These are phyloP conservation scores for Chloropsis hardwickii DNA, from an alignment of 2,113 vertebrate genomes.

Conservation along the genomic window DNA sequence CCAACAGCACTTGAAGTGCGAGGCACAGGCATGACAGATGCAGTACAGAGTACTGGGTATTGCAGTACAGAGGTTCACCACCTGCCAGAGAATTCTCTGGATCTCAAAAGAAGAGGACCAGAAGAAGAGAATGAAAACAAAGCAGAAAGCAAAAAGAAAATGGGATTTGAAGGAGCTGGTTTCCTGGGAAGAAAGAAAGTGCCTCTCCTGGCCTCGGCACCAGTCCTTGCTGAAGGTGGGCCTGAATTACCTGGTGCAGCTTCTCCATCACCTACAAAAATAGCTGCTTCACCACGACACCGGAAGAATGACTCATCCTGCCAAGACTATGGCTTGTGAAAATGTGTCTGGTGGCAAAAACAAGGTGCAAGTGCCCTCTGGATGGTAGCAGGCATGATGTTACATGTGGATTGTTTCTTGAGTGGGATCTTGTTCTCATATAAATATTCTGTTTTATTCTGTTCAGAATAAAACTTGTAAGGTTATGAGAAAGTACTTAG, in stretches of 20 bases:
- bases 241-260: conserved; percentile 84
- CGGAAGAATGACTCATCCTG: conserved; percentile 81
- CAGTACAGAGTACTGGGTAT: conserved; percentile 20
- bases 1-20: conserved; percentile 68
- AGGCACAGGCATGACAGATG: conserved; percentile 64
- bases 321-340: conserved; percentile 85
- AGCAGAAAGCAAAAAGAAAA: conserved; percentile 78
- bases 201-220: conserved; percentile 79
- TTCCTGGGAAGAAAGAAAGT: conserved; percentile 87
- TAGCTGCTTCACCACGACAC: conserved; percentile 87
- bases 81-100: conserved; percentile 74
- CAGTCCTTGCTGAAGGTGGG: conserved; percentile 80
- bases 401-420: neutral
- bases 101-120: conserved; percentile 75
- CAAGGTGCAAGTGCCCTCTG: neutral
- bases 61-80: conserved; percentile 63
- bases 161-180: conserved; percentile 84
- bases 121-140: conserved; percentile 80
- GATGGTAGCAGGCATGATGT: neutral
- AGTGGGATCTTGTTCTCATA: neutral
- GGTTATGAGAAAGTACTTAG: neutral
- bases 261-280: conserved; percentile 90
- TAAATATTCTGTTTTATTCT: neutral
- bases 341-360: neutral
- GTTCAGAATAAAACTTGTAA: neutral